Evolutionary conservation across 2,113 vertebrate genomes (phyloP).

Genomic region (Oreotrochilus melanogaster): DNA sequence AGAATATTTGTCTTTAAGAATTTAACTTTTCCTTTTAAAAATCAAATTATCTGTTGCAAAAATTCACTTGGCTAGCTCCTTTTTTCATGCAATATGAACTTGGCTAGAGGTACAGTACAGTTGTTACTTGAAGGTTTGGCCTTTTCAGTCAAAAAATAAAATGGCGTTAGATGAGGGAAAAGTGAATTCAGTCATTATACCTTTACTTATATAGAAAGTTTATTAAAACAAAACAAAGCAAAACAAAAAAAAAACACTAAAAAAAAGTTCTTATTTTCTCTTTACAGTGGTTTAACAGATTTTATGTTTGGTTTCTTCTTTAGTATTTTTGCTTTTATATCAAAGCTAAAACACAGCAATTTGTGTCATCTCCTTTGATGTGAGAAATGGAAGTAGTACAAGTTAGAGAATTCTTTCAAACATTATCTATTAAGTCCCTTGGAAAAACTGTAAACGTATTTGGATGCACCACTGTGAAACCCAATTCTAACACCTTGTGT

Average conservation of each 20-base stretch:
- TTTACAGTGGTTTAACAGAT: background rate
- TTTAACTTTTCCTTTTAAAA: background rate
- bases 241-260: no score
- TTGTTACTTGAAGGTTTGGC: background rate
- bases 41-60: background rate
- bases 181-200: background rate
- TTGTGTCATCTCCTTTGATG: background rate
- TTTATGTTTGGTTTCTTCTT: background rate
- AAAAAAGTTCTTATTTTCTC: background rate
- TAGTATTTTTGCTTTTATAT: background rate
- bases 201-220: background rate
- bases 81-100: background rate
- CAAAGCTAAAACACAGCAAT: background rate
- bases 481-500: background rate
- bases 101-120: background rate
- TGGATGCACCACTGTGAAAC: background rate
- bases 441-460: background rate
- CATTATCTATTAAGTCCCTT: background rate
- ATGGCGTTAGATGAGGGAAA: background rate
- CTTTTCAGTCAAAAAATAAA: background rate
- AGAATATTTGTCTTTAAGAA: background rate
- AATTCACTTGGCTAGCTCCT: background rate
- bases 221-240: background rate
- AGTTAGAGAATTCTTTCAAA: background rate
- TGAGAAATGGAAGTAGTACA: background rate